Conservation (phyloP, 2,113 vertebrate genomes). For the Clarias gariepinus region DNA sequence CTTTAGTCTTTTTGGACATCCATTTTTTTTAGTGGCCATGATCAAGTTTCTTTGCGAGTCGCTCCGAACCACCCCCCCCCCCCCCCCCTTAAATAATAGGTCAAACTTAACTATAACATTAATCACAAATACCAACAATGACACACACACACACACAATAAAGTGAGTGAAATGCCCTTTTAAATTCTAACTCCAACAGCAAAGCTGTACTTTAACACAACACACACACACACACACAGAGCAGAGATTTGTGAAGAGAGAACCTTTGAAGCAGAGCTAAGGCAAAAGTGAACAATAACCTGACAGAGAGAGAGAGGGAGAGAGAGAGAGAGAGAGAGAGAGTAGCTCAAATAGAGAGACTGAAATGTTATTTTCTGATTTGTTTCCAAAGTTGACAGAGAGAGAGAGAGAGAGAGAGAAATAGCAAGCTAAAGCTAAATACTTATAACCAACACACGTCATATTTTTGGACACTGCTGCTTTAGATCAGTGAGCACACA, state of each 20-base stretch:
- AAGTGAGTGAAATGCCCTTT: neutral
- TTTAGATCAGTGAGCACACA: neutral
- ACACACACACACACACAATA: slow-evolving; percentile 6
- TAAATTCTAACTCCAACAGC: neutral
- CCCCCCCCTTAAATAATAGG: too few relatives aligned
- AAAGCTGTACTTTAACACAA: neutral
- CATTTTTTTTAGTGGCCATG: neutral
- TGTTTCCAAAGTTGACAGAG: too few relatives aligned
- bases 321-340: slow-evolving; percentile 2
- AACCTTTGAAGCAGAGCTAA: slow-evolving; percentile 16
- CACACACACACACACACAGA: slow-evolving; percentile 22
- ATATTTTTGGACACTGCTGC: neutral
- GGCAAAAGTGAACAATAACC: neutral
- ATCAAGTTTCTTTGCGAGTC: neutral
- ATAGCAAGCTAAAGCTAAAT: neutral
- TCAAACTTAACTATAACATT: too few relatives aligned
- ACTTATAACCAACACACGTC: neutral
- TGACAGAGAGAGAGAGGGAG: slow-evolving; percentile 3
- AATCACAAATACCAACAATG: neutral
- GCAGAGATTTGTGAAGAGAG: slow-evolving; percentile 2
- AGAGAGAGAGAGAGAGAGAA: slow-evolving; percentile 1
- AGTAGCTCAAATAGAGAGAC: too few relatives aligned
- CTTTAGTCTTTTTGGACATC: neutral
- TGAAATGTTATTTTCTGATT: neutral
- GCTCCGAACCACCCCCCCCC: too few relatives aligned